A percentile compares a stretch with the other conserved stretches of the same genome.
Evolutionary conservation across 2,888 invertebrate species (phyloP).

Genomic region (Eilema sororculum): DNA sequence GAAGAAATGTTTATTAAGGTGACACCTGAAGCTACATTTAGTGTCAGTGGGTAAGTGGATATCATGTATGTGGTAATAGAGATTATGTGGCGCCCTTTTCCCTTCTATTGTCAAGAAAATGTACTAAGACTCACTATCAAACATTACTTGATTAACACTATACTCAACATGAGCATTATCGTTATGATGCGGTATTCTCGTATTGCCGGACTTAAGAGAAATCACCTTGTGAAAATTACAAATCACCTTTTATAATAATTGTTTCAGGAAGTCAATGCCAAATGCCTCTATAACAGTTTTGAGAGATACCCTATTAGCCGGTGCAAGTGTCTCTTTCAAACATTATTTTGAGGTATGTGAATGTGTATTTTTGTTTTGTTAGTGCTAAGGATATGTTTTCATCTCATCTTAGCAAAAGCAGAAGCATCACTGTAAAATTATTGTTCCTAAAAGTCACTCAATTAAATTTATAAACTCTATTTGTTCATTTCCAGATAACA

Average conservation of each 20-base stretch:
- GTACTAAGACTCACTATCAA: not conserved
- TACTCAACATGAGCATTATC: too few species aligned
- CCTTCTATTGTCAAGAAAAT: not conserved
- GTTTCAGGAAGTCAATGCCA: slow-evolving; percentile 70
- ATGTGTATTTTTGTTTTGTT: too few species aligned
- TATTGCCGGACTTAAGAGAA: not conserved
- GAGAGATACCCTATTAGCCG: slow-evolving; percentile 64
- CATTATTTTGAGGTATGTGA: slow-evolving; percentile 73
- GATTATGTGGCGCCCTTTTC: not conserved
- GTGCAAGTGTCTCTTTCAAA: slow-evolving; percentile 61
- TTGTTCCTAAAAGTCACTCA: too few species aligned
- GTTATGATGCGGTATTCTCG: too few species aligned
- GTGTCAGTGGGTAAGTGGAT: slow-evolving; percentile 67
- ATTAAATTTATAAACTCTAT: not conserved
- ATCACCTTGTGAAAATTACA: not conserved
- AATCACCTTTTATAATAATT: slow-evolving; percentile 7
- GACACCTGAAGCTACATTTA: slow-evolving; percentile 64
- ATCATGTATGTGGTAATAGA: not conserved
- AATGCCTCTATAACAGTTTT: slow-evolving; percentile 69
- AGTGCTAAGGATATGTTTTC: too few species aligned
- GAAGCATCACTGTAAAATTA: too few species aligned
- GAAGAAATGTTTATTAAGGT: slow-evolving; percentile 61
- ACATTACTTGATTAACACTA: not conserved
- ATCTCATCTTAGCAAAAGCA: too few species aligned
- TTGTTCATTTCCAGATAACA: slow-evolving; percentile 63